Conservation (phyloP, 1,140 invertebrate genomes). For the Papilio helenus region DNA sequence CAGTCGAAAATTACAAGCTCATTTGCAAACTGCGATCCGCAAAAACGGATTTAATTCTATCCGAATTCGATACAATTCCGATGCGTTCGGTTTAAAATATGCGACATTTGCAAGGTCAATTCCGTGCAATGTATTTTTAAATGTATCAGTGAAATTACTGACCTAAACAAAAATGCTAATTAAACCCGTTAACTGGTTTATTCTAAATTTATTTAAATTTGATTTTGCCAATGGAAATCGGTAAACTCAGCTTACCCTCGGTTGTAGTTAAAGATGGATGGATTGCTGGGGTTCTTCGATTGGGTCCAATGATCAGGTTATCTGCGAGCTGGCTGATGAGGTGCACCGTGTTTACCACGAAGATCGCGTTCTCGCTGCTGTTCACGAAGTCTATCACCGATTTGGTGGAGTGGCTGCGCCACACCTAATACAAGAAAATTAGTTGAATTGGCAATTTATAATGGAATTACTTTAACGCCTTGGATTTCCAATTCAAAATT, state of each 20-base stretch:
- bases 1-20: slow-evolving; percentile 24
- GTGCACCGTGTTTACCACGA: slow-evolving; percentile 99
- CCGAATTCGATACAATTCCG: slow-evolving; percentile 17
- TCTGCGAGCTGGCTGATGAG: slow-evolving; percentile 99
- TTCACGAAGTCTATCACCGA: slow-evolving; percentile 99
- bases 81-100: background rate
- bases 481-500: too few species aligned
- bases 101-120: slow-evolving; percentile 12
- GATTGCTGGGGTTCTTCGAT: too few species aligned
- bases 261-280: too few species aligned
- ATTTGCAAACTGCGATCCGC: slow-evolving; percentile 13
- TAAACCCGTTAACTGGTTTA: background rate
- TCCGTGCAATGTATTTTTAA: slow-evolving; percentile 10
- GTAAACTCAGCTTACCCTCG: too few species aligned
- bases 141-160: background rate
- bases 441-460: too few species aligned
- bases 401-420: slow-evolving; percentile 96
- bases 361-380: slow-evolving; percentile 98
- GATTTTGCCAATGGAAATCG: background rate
- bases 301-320: slow-evolving; percentile 95
- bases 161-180: background rate
- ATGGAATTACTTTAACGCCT: too few species aligned
- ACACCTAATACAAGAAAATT: slow-evolving; percentile 73
- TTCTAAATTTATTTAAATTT: background rate
- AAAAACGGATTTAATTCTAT: slow-evolving; percentile 13